A percentile compares a stretch with the other conserved stretches of the same genome.
Evolutionary conservation across 2,113 vertebrate species (phyloP).

Genomic region (Clarias gariepinus): DNA sequence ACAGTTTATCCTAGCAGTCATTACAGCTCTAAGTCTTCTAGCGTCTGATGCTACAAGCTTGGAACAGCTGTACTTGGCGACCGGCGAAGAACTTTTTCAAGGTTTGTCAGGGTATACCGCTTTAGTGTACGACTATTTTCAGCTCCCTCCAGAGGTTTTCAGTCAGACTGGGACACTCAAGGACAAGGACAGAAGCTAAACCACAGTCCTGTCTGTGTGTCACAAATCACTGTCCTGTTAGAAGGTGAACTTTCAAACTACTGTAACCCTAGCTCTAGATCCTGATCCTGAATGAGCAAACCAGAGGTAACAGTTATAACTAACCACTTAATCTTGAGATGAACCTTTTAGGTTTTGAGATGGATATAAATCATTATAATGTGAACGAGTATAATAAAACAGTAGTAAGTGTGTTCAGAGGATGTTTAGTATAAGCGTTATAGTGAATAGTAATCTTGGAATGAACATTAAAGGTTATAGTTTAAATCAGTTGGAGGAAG

Average conservation of each 20-base stretch:
- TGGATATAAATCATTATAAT: background rate
- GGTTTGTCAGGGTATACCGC: background rate
- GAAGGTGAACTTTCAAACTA: background rate
- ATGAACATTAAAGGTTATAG: background rate
- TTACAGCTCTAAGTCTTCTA: background rate
- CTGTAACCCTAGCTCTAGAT: background rate
- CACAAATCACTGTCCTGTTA: background rate
- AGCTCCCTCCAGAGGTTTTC: background rate
- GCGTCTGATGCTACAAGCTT: background rate
- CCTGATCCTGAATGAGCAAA: background rate
- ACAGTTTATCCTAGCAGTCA: background rate
- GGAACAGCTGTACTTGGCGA: background rate
- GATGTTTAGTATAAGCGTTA: background rate
- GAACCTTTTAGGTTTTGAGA: background rate
- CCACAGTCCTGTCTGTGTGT: background rate
- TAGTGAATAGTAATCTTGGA: background rate
- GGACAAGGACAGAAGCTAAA: background rate
- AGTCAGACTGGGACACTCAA: background rate
- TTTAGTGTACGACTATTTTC: background rate
- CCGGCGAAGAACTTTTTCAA: background rate
- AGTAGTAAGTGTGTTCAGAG: background rate
- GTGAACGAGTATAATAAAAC: background rate
- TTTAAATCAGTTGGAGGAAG: background rate
- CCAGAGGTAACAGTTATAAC: background rate
- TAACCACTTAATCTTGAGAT: background rate